Conservation (phyloP, 2,888 invertebrate species). For the Linnaemya tessellans region DNA sequence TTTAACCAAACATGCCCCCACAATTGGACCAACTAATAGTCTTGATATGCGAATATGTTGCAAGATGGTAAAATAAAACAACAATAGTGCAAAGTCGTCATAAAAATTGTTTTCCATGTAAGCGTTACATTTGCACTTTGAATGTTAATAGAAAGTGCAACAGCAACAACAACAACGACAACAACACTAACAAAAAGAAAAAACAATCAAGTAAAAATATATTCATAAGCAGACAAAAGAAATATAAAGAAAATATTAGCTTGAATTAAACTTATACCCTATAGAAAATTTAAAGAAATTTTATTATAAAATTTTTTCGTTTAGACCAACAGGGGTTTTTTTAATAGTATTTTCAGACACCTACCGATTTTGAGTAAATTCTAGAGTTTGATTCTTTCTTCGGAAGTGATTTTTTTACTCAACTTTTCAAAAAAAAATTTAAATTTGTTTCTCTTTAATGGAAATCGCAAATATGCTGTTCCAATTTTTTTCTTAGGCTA, state of each 20-base stretch:
- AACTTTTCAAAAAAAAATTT: no score
- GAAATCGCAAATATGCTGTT: no score
- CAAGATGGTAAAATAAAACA: slow-evolving; percentile 11
- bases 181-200: no score
- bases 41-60: slow-evolving; percentile 28
- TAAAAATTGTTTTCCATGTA: slow-evolving; percentile 33
- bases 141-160: slow-evolving; percentile 31
- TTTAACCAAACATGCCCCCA: slow-evolving; percentile 49
- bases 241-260: slow-evolving; percentile 20
- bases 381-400: no score
- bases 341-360: no score
- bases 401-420: no score
- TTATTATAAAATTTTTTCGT: neutral
- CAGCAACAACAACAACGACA: slow-evolving; percentile 15
- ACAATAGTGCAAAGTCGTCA: slow-evolving; percentile 26
- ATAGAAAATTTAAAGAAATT: slow-evolving; percentile 13
- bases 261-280: slow-evolving; percentile 12
- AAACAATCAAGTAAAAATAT: neutral
- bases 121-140: slow-evolving; percentile 56
- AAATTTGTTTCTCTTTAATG: no score
- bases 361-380: no score
- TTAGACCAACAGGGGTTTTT: neutral
- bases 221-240: slow-evolving; percentile 38
- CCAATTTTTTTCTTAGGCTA: no score
- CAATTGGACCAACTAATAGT: slow-evolving; percentile 52